Conservation (phyloP, 2,113 vertebrate species). For the Phocoena sinus region DNA sequence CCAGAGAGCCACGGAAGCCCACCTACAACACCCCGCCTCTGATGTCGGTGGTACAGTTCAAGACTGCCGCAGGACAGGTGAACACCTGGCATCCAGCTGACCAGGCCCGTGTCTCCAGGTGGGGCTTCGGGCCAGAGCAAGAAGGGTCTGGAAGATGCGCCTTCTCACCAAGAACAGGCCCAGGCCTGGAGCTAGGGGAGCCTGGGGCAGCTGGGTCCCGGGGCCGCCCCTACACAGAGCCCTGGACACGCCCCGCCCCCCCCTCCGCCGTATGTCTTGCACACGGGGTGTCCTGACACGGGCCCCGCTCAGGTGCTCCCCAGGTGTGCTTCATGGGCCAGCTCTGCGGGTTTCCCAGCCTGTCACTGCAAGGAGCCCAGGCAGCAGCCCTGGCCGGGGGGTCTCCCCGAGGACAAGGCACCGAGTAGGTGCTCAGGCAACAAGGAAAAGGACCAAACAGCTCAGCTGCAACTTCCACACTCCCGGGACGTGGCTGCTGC, state of each 20-base stretch:
- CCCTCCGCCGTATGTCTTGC: too few relatives aligned
- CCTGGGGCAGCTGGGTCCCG: neutral
- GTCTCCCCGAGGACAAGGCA: neutral
- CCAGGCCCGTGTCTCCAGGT: neutral
- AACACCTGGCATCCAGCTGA: too few relatives aligned
- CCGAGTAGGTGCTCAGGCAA: neutral
- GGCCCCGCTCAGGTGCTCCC: neutral
- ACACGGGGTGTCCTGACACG: fast-evolving
- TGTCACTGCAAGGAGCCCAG: neutral
- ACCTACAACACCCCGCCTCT: fast-evolving
- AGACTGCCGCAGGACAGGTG: neutral
- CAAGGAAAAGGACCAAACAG: fast-evolving
- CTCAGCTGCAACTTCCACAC: too few relatives aligned
- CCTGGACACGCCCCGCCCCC: fast-evolving
- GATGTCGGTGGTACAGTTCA: neutral
- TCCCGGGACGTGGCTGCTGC: neutral
- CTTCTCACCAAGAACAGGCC: neutral
- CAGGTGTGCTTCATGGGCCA: fast-evolving
- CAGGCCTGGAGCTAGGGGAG: neutral
- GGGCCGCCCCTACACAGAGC: fast-evolving
- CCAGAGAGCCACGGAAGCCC: neutral
- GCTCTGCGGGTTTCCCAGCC: neutral
- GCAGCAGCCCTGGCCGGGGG: neutral
- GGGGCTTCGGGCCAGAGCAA: neutral
- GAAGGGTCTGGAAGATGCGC: neutral